Evolutionary conservation across 2,797 vertebrate genomes (phyloP), one percentile per base, ranked within the genome.

Genomic region (Sylvia borin): DNA sequence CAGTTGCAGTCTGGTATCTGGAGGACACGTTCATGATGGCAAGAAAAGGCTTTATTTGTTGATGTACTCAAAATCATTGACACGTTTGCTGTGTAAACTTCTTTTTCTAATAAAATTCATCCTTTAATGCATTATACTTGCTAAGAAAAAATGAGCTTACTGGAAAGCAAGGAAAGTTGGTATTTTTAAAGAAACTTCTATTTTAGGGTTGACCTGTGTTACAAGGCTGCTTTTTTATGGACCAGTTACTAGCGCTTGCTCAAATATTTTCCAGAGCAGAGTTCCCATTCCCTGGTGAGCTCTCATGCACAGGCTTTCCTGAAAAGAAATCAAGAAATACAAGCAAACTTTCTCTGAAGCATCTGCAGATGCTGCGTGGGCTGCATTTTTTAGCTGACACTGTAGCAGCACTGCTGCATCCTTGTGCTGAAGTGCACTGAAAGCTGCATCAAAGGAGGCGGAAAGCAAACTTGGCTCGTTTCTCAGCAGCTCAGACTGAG

Each of bases 361-460:
- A 79, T 84, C 87, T 90, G 95, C 91, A 95, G 87, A 70, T 94
- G 92, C 79, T 95, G 89, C 51, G 62, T 91, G 86, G 93, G 92
- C 68, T 84, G 88, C 51, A 29, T 64, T 77, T 92, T 92, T 81
- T 68, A 93, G 85, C 91, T 92, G 93, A 80, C 14, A 24, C 50
- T 2, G n/a, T 90, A 64, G 91, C 95, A 90, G 85, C 5, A 3
- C 84, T 94, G 92, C 95, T 93, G 78, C 80, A 70, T 85, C 75
- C 54, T 87, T n/a, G 55, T 71, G 32, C 89, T 66, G 67, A 77
- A 91, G 74, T 40, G n/a, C 81, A 79, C 61, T 76, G 81, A 73
- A 89, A 34, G 51, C 94, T 89, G 62, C 79, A 81, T 90, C 72
- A 48, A 66, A 80, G 72, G 65, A 85, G 72, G 64, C 79, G 85